These are phyloP conservation scores for Pharmacophagus antenor DNA, from an alignment of 2,888 invertebrate genomes.

Conservation along the genomic window DNA sequence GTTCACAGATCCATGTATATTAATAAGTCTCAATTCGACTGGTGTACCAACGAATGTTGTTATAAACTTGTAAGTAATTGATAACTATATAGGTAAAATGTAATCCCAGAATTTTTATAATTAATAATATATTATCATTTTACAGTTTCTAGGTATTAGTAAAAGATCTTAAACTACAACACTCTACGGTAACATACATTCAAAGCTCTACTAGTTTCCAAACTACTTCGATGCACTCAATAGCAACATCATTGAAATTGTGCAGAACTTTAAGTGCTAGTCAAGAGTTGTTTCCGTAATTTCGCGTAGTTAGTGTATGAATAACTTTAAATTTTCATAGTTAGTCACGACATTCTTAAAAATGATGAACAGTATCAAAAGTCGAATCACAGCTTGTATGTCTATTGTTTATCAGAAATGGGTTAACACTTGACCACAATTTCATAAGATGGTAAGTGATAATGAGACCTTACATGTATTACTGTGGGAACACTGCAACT, in stretches of 20 bases:
- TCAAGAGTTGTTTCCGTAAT: conserved; percentile 18
- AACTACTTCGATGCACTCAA: conserved; percentile 19
- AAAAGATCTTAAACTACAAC: conserved; percentile 6
- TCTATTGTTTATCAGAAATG: too few relatives aligned
- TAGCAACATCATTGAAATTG: conserved; percentile 25
- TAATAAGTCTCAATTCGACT: too few relatives aligned
- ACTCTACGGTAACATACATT: conserved; percentile 8
- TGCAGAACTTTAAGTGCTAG: conserved; percentile 12
- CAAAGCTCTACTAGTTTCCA: conserved; percentile 11
- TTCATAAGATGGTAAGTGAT: too few relatives aligned
- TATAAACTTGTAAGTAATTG: too few relatives aligned
- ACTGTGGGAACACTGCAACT: too few relatives aligned
- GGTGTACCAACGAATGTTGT: too few relatives aligned
- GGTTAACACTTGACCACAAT: too few relatives aligned
- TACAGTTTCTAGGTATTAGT: not conserved
- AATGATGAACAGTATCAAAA: not conserved
- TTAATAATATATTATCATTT: not conserved
- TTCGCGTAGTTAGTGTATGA: conserved; percentile 9
- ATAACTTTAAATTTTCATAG: conserved; percentile 10
- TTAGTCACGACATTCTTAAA: not conserved
- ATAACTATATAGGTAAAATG: too few relatives aligned
- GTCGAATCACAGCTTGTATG: not conserved
- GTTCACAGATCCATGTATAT: too few relatives aligned
- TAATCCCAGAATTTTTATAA: too few relatives aligned
- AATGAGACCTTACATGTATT: too few relatives aligned